Base-by-base conservation (phyloP, 2,888 invertebrate species). In the Caenorhabditis virilis region DNA sequence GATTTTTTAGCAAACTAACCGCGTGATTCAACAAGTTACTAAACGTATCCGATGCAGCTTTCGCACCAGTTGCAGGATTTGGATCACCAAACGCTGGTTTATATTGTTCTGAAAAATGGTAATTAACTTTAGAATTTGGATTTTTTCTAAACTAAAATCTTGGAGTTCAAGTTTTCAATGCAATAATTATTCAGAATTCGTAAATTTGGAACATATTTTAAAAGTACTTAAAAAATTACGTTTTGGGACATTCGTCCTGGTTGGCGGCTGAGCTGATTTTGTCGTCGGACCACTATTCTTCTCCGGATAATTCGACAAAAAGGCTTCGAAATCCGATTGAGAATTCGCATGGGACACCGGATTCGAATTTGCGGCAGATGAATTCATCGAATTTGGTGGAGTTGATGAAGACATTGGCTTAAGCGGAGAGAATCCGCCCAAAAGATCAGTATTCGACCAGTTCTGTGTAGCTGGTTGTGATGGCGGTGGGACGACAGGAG, bases 241-340 rank as follows among this genome's bases (percentile, higher is more conserved):
- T n/a, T n/a, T n/a, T n/a, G n/a, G n/a, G n/a, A n/a, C n/a, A n/a
- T n/a, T n/a, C n/a, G n/a, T n/a, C 5, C 22, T 18, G 6, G 5
- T 20, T 22, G 20, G 7, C 15, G 38, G n/a, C n/a, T 38, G 41
- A 9, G 41, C 22, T 22, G 9, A 7, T 41, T 41, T 41, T 3
- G 5, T 41, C 22, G 41, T 16, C n/a, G n/a, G n/a, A n/a, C n/a
- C n/a, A n/a, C n/a, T n/a, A 15, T 57, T 42, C 33, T 64, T 57
- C 30, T 65, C 65, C 6, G 65, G 65, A 25, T 60, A 65, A 38
- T 56, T 59, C 11, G 65, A 60, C 1, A 65, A 33, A 38, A 65
- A 65, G 5, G 60, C 65, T 15, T 65, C 65, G 41, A 65, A 65
- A 45, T 65, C 65, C n/a, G 65, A 53, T 38, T 65, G 65, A 6